Percentiles rank a stretch among this genome's conserved stretches.
phyloP scores from a whole-genome alignment of 1,140 invertebrate species.

The Tetragonula clypearis region DNA sequence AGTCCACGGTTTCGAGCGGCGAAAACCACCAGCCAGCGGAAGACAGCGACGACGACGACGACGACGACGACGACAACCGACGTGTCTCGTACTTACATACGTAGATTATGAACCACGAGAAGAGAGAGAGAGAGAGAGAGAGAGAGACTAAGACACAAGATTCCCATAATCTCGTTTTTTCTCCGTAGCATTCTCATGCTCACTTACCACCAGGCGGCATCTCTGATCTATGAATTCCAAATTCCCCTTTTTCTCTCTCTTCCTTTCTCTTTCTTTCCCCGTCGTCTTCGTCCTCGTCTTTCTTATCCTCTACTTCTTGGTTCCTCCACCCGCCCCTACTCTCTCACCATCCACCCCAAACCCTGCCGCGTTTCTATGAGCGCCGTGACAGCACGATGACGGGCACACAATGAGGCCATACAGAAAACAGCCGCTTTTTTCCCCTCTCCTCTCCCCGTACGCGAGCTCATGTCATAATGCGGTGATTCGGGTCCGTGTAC shows the following conservation, averaged over 20 bases:
- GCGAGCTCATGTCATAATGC: conserved; percentile 74
- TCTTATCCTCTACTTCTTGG: not conserved
- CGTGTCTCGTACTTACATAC: not conserved
- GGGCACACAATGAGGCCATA: conserved; percentile 74
- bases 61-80: not conserved
- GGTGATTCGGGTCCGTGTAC: conserved; percentile 49
- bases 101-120: not conserved
- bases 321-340: conserved; percentile 23
- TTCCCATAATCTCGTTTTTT: conserved; percentile 69
- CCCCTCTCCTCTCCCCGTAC: conserved; percentile 61
- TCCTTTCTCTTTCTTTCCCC: not conserved
- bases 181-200: conserved; percentile 52
- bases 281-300: not conserved
- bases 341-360: conserved; percentile 57
- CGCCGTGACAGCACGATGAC: conserved; percentile 75
- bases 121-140: not conserved
- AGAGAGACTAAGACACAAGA: conserved; percentile 38
- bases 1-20: conserved; percentile 8
- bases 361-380: conserved; percentile 57
- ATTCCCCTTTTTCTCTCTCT: conserved; percentile 38
- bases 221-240: conserved; percentile 74
- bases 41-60: not conserved
- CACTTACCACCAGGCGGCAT: conserved; percentile 65
- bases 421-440: conserved; percentile 70
- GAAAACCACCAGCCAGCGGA: not conserved